Conservation (phyloP, 2,797 vertebrate genomes). For the Megalops cyprinoides region DNA sequence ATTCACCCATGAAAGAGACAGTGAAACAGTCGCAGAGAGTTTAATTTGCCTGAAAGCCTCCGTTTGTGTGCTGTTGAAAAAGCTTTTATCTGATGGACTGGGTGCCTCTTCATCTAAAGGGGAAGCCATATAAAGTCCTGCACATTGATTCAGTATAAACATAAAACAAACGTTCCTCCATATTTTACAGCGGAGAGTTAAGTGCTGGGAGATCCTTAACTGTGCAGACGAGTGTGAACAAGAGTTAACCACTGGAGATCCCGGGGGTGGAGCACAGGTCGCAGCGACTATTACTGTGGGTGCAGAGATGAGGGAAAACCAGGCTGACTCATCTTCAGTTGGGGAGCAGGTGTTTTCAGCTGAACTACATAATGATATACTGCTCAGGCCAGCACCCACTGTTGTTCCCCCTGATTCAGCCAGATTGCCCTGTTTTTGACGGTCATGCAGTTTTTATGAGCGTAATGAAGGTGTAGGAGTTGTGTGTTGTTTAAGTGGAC, state of each 20-base stretch:
- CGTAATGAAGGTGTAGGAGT: neutral
- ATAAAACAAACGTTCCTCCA: conserved; percentile 53
- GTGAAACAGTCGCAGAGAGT: conserved; percentile 39
- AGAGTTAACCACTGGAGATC: neutral
- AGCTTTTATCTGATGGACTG: neutral
- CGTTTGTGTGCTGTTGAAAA: conserved; percentile 34
- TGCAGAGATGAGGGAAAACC: neutral
- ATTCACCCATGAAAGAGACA: neutral
- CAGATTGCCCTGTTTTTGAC: neutral
- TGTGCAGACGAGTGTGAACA: neutral
- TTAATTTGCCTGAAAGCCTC: conserved; percentile 58
- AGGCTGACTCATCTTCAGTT: neutral
- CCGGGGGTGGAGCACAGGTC: neutral
- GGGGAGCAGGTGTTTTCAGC: conserved; percentile 13
- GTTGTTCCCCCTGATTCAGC: neutral
- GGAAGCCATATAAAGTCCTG: conserved; percentile 53
- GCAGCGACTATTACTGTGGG: neutral
- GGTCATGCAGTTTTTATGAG: neutral
- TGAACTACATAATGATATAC: neutral
- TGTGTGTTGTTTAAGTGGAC: neutral
- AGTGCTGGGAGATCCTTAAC: conserved; percentile 1
- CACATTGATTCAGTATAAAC: conserved; percentile 57
- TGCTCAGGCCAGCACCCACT: neutral
- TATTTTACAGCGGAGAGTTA: conserved; percentile 41
- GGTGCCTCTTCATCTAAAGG: conserved; percentile 28